Conservation (phyloP, 2,797 vertebrate species). For the Hybognathus amarus region DNA sequence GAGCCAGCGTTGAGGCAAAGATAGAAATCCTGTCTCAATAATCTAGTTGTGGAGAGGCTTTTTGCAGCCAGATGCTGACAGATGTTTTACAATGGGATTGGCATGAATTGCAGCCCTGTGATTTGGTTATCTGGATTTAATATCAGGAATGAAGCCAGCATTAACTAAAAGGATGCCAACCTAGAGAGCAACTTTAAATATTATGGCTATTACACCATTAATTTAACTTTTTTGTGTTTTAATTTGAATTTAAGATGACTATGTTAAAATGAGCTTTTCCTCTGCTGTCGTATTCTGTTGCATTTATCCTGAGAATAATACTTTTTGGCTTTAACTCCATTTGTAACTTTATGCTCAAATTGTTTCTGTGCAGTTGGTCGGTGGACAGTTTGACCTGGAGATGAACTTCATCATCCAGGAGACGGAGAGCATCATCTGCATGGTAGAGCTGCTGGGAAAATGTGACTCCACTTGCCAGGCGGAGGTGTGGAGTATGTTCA, state of each 20-base stretch:
- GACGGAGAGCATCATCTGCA: slow-evolving; percentile 90
- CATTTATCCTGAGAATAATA: not conserved
- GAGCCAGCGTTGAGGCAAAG: not conserved
- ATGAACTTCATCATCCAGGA: slow-evolving; percentile 99
- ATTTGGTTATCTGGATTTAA: slow-evolving; percentile 6
- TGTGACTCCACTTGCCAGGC: slow-evolving; percentile 94
- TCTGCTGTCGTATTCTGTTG: not conserved
- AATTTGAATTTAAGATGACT: not conserved
- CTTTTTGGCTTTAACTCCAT: not conserved
- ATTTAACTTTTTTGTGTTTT: not conserved
- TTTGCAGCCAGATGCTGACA: slow-evolving; percentile 29
- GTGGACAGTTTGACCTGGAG: slow-evolving; percentile 96
- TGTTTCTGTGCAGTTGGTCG: slow-evolving; percentile 83
- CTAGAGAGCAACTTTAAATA: not conserved
- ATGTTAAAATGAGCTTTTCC: not conserved
- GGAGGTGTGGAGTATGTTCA: slow-evolving; percentile 98
- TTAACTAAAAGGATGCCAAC: not conserved
- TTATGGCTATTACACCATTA: not conserved
- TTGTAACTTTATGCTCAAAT: slow-evolving; percentile 1
- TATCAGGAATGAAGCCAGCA: slow-evolving; percentile 4
- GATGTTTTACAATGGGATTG: slow-evolving; percentile 46
- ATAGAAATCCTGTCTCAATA: slow-evolving; percentile 26
- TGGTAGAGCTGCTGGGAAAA: slow-evolving; percentile 94
- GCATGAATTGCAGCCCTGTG: not conserved
- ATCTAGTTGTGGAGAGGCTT: slow-evolving; percentile 17